Evolutionary conservation across 2,113 vertebrate genomes (phyloP).

Genomic region (Dolichallabes microphthalmus): DNA sequence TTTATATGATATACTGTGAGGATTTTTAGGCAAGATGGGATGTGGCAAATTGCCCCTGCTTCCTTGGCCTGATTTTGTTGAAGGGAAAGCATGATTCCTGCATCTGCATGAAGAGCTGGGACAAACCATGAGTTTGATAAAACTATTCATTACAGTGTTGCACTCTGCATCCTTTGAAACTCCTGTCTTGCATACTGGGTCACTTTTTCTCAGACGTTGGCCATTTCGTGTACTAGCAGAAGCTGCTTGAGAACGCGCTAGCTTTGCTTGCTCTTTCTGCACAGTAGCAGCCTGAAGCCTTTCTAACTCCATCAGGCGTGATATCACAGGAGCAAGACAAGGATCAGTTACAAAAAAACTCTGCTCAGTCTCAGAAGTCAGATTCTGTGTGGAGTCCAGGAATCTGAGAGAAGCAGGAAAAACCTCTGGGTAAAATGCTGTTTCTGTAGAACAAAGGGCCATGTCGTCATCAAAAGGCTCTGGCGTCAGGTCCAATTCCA

Average conservation of each 20-base stretch:
- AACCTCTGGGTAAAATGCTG: slow-evolving; percentile 50
- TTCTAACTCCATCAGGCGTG: slow-evolving; percentile 50
- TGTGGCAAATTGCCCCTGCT: background rate
- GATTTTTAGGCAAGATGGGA: background rate
- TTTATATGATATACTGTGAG: slow-evolving; percentile 14
- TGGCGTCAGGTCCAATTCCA: slow-evolving; percentile 45
- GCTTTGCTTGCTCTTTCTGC: slow-evolving; percentile 51
- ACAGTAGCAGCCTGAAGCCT: slow-evolving; percentile 53
- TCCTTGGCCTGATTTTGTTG: background rate
- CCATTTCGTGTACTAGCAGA: slow-evolving; percentile 26
- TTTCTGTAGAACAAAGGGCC: slow-evolving; percentile 15
- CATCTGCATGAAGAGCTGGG: slow-evolving; percentile 10
- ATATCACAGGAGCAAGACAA: slow-evolving; percentile 44
- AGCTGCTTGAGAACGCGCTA: slow-evolving; percentile 13
- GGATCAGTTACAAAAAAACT: slow-evolving; percentile 24
- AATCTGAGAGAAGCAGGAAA: slow-evolving; percentile 41
- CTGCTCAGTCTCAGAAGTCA: slow-evolving; percentile 28
- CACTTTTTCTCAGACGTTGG: slow-evolving; percentile 13
- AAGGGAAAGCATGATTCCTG: background rate
- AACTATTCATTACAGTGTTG: slow-evolving; percentile 21
- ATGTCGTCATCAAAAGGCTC: slow-evolving; percentile 41
- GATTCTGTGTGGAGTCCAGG: slow-evolving; percentile 31
- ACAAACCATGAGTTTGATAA: slow-evolving; percentile 42
- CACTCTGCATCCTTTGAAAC: background rate
- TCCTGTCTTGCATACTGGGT: slow-evolving; percentile 21